phyloP scores from a whole-genome alignment of 2,888 invertebrate species.

The Cynaeus angustus region DNA sequence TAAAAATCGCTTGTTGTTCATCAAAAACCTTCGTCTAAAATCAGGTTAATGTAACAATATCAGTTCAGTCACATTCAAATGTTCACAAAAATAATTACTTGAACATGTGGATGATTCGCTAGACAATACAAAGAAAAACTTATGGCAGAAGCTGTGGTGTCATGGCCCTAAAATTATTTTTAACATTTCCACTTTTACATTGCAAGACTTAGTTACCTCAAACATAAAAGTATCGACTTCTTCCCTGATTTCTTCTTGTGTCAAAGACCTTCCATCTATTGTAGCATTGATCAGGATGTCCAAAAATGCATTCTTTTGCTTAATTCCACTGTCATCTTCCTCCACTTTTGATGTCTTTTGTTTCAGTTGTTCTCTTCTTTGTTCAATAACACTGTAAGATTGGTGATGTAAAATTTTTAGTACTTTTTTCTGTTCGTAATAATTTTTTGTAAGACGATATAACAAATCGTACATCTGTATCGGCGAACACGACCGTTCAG shows the following conservation, averaged over 20 bases:
- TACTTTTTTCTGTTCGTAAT: conserved; percentile 73
- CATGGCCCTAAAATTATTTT: conserved; percentile 62
- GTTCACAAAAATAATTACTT: conserved; percentile 7
- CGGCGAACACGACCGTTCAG: conserved; percentile 64
- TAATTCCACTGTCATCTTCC: neutral
- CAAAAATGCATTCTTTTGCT: conserved; percentile 73
- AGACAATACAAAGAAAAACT: conserved; percentile 67
- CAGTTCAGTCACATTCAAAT: too few species aligned
- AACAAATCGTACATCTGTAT: conserved; percentile 69
- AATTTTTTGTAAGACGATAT: conserved; percentile 76
- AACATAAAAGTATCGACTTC: conserved; percentile 86
- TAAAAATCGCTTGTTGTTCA: conserved; percentile 68
- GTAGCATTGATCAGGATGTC: conserved; percentile 77
- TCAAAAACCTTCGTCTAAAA: conserved; percentile 64
- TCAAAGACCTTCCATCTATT: conserved; percentile 75
- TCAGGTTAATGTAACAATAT: neutral
- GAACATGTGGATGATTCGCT: conserved; percentile 65
- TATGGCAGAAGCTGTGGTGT: conserved; percentile 68
- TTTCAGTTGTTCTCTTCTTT: conserved; percentile 55
- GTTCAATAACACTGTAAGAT: conserved; percentile 65
- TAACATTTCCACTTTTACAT: too few species aligned
- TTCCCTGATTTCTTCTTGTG: conserved; percentile 77
- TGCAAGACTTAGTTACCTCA: conserved; percentile 68
- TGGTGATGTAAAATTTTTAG: conserved; percentile 21
- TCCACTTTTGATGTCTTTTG: neutral